Conservation (phyloP, 2,888 invertebrate species). For the Brachyopa scutellaris region DNA sequence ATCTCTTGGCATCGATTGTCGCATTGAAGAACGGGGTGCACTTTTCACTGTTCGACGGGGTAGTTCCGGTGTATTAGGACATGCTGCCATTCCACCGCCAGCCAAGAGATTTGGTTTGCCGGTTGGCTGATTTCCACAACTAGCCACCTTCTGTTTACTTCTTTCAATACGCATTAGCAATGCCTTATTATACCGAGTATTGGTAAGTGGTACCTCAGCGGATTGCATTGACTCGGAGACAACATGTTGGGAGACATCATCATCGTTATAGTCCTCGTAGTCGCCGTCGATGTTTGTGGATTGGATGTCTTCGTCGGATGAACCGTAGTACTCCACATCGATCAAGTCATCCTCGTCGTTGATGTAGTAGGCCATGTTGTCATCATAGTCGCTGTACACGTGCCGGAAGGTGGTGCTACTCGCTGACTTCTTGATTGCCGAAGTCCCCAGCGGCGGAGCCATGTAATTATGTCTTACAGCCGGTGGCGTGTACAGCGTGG, state of each 20-base stretch:
- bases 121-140: conserved; percentile 73
- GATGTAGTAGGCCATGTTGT: conserved; percentile 81
- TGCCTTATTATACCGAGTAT: conserved; percentile 88
- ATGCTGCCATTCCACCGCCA: conserved; percentile 79
- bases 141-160: conserved; percentile 80
- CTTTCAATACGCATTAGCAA: conserved; percentile 84
- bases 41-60: conserved; percentile 80
- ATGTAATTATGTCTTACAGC: conserved; percentile 77
- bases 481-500: conserved; percentile 80
- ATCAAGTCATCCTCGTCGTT: conserved; percentile 80
- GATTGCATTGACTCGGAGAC: conserved; percentile 44
- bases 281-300: conserved; percentile 73
- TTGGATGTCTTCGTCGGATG: conserved; percentile 77
- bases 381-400: conserved; percentile 80
- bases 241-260: conserved; percentile 36
- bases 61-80: conserved; percentile 84
- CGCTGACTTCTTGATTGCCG: conserved; percentile 80
- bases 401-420: conserved; percentile 81
- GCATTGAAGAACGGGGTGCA: conserved; percentile 76
- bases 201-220: conserved; percentile 80
- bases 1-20: conserved; percentile 81
- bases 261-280: conserved; percentile 76
- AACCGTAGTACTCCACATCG: conserved; percentile 78
- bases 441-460: conserved; percentile 42
- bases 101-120: conserved; percentile 53